phyloP scores from a whole-genome alignment of 1,140 invertebrate species.

The Gonioctena quinquepunctata region DNA sequence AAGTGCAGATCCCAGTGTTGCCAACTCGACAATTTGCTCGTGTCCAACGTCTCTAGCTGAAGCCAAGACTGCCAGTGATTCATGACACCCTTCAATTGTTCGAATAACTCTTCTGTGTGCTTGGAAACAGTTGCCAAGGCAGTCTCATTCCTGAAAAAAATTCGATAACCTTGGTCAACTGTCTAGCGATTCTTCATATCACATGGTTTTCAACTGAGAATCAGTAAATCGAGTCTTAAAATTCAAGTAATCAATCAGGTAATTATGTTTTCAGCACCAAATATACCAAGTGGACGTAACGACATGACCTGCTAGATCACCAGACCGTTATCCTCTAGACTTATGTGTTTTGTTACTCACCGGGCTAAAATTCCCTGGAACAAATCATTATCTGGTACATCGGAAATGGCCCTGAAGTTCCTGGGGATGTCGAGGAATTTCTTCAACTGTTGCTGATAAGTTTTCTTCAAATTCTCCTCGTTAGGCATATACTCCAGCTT shows the following conservation, averaged over 20 bases:
- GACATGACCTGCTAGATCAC: too few relatives aligned
- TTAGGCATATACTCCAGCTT: constrained; percentile 79
- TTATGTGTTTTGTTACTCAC: too few relatives aligned
- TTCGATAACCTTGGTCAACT: too few relatives aligned
- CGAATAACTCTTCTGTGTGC: constrained; percentile 68
- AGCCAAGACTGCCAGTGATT: constrained; percentile 78
- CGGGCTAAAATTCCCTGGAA: constrained; percentile 42
- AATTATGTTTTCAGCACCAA: too few relatives aligned
- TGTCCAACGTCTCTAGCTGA: constrained; percentile 75
- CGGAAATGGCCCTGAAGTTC: constrained; percentile 73
- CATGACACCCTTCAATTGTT: constrained; percentile 62
- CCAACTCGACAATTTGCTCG: constrained; percentile 73
- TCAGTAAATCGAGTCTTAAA: too few relatives aligned
- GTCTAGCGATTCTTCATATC: too few relatives aligned
- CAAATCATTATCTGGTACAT: constrained; percentile 31
- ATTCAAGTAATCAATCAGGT: too few relatives aligned
- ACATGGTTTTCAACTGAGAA: too few relatives aligned
- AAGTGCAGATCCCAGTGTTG: constrained; percentile 86
- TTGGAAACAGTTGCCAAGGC: constrained; percentile 59
- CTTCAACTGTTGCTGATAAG: constrained; percentile 87
- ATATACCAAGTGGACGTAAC: too few relatives aligned
- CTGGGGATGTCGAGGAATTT: constrained; percentile 87
- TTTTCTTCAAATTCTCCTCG: constrained; percentile 85
- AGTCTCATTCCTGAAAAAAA: constrained; percentile 61
- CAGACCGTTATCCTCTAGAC: too few relatives aligned